These are phyloP conservation scores for Pseudopleuronectes americanus DNA, from an alignment of 2,797 vertebrate genomes.

Conservation along the genomic window DNA sequence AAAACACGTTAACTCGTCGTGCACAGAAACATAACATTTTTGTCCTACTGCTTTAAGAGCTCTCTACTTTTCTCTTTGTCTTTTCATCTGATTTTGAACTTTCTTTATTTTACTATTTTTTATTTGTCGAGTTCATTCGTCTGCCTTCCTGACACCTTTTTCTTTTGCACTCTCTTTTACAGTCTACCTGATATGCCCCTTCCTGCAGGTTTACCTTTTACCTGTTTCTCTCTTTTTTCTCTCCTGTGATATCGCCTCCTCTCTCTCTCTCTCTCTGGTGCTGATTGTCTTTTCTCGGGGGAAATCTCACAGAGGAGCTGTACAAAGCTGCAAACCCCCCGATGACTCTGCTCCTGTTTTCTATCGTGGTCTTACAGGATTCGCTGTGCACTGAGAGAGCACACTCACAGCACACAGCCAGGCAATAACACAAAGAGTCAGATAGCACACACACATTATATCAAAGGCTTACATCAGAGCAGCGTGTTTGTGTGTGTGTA, in stretches of 20 bases:
- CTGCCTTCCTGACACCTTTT: constrained; percentile 4
- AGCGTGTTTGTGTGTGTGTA: constrained; percentile 26
- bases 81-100: background rate
- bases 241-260: constrained; percentile 14
- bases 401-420: constrained; percentile 20
- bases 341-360: constrained; percentile 79
- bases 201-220: constrained; percentile 9
- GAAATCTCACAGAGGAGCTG: constrained; percentile 59
- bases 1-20: background rate
- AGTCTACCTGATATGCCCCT: constrained; percentile 15
- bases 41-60: background rate
- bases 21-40: background rate
- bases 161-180: constrained; percentile 7
- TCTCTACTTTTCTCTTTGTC: background rate
- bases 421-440: constrained; percentile 18
- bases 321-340: constrained; percentile 62
- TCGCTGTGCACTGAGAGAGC: constrained; percentile 28
- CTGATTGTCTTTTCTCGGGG: constrained; percentile 54
- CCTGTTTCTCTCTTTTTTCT: constrained; percentile 20
- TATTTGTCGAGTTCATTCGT: background rate
- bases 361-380: constrained; percentile 62
- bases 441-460: constrained; percentile 20
- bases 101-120: constrained; percentile 2
- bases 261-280: constrained; percentile 36
- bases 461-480: constrained; percentile 15